phyloP scores from a whole-genome alignment of 2,113 vertebrate species.

The Miniopterus natalensis region DNA sequence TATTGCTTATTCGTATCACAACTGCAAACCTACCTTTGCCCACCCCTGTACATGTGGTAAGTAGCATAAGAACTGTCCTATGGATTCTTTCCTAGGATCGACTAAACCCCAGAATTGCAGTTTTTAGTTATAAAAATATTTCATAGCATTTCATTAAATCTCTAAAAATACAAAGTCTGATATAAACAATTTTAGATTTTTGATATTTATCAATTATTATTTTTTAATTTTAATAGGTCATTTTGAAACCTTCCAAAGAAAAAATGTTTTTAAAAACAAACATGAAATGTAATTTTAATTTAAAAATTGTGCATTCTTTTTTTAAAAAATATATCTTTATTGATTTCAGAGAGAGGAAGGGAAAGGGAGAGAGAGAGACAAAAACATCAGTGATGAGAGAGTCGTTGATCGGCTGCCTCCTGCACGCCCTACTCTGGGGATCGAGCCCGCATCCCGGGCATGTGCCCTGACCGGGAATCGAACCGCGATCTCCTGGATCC shows the following conservation, averaged over 20 bases:
- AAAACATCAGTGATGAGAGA: too few species aligned
- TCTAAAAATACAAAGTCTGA: not conserved
- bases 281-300: not conserved
- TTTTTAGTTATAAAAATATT: constrained; percentile 4
- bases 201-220: not conserved
- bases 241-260: constrained; percentile 10
- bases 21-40: not conserved
- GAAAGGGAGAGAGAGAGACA: too few species aligned
- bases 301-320: not conserved
- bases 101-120: not conserved
- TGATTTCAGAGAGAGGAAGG: too few species aligned
- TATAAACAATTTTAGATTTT: not conserved
- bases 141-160: not conserved
- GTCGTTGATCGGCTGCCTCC: too few species aligned
- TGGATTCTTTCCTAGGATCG: not conserved
- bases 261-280: constrained; percentile 1
- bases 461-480: too few species aligned
- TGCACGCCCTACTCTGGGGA: too few species aligned
- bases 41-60: not conserved
- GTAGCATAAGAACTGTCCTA: not conserved
- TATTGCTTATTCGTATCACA: not conserved
- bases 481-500: too few species aligned
- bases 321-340: too few species aligned
- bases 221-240: constrained; percentile 14
- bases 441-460: too few species aligned